Percentiles rank a stretch among this genome's conserved stretches.
phyloP scores from a whole-genome alignment of 2,113 vertebrate species.

The Maccullochella peelii region DNA sequence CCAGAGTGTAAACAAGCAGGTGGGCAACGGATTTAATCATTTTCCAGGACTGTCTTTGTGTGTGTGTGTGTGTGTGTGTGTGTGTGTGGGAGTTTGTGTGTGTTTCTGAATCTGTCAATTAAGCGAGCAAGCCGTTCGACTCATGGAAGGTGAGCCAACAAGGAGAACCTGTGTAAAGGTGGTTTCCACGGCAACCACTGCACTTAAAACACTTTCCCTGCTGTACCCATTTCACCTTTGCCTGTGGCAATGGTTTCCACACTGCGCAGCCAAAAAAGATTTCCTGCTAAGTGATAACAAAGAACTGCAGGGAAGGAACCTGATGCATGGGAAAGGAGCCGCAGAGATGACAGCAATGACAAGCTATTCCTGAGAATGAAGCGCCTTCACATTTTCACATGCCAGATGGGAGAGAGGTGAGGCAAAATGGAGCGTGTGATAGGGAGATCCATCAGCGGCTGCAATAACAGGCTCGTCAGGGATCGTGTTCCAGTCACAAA shows the following conservation, averaged over 20 bases:
- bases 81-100: neutral
- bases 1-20: constrained; percentile 63
- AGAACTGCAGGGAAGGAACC: constrained; percentile 51
- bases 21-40: constrained; percentile 51
- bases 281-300: constrained; percentile 70
- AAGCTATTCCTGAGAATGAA: constrained; percentile 50
- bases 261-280: constrained; percentile 55
- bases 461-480: constrained; percentile 31
- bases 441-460: constrained; percentile 32
- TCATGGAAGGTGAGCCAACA: constrained; percentile 60
- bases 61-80: neutral
- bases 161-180: constrained; percentile 66
- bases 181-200: constrained; percentile 73
- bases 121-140: constrained; percentile 19
- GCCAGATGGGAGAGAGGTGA: constrained; percentile 33
- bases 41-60: constrained; percentile 30
- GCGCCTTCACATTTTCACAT: constrained; percentile 12
- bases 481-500: constrained; percentile 12
- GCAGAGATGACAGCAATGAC: constrained; percentile 53
- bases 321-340: constrained; percentile 27
- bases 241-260: constrained; percentile 66
- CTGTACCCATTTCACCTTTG: constrained; percentile 56
- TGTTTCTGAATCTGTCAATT: constrained; percentile 62
- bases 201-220: constrained; percentile 44
- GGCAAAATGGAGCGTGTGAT: constrained; percentile 25